Base-by-base conservation (phyloP, 2,888 invertebrate genomes). In the Ischnus inquisitorius region DNA sequence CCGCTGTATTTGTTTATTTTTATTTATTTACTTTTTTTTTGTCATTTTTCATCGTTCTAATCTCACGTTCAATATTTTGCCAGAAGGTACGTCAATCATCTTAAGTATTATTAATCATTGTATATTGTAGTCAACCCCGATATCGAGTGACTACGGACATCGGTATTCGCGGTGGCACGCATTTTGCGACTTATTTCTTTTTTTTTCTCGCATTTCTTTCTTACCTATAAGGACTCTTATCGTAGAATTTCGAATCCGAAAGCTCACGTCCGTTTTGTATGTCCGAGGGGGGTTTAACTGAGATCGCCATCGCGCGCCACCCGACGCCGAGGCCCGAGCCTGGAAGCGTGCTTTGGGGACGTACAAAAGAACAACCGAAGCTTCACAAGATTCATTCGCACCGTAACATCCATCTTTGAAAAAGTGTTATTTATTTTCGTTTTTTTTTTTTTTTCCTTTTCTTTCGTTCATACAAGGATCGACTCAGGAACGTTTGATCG, bases 391-490 rank as follows among this genome's bases (percentile, higher is more conserved):
- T 93, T 92, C 93, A 93, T 93, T 93, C 93, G 93, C 92, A 93
- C 93, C 92, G 92, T 93, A 83, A 92, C 93, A 93, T 92, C 90
- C 92, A 93, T 92, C 90, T 84, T 88, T 90, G 89, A 92, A 93
- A 92, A 91, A 91, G 92, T 92, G 91, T 93, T 91, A 88, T 74
- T 72, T 74, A 22, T 77, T 69, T 72, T 75, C n/a, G n/a, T 84
- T 81, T 81, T 74, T 28, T 75, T 65, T 16, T 39, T 48, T 62
- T 54, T 69, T 57, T 69, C 67, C 79, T 85, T 85, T 46, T 79
- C 72, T 48, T 54, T 88, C 83, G 80, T 67, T 86, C 84, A 84
- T 86, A 87, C 85, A 86, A 88, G 89, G 88, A 90, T 90, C 89
- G 89, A 88, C 87, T 86, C 89, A 84, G 75, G 81, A 84, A 67